phyloP scores from a whole-genome alignment of 1,140 invertebrate species.

The Drosophila mayri region DNA sequence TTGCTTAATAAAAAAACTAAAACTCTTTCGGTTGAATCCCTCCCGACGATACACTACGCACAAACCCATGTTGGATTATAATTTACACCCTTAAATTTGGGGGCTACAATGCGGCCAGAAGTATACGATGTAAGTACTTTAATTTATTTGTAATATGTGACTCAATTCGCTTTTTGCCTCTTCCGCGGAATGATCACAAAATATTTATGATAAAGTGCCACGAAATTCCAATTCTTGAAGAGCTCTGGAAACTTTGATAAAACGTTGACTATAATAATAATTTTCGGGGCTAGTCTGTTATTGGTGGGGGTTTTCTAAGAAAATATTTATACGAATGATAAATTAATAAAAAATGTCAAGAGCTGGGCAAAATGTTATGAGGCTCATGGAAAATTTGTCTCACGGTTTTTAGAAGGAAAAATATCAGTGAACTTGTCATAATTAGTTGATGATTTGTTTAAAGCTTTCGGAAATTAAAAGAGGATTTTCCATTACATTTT shows the following conservation, averaged over 20 bases:
- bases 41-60: conserved; percentile 56
- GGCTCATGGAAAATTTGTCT: conserved; percentile 6
- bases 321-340: conserved; percentile 26
- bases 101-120: conserved; percentile 84
- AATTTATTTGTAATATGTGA: conserved; percentile 4
- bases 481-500: too few species aligned
- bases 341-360: conserved; percentile 24
- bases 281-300: background rate
- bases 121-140: conserved; percentile 80
- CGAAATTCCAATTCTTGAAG: conserved; percentile 15
- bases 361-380: background rate
- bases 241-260: conserved; percentile 4
- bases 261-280: background rate
- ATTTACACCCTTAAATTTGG: conserved; percentile 84
- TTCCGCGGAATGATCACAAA: conserved; percentile 5
- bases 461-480: too few species aligned
- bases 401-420: background rate
- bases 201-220: conserved; percentile 3
- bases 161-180: conserved; percentile 1
- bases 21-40: conserved; percentile 38
- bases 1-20: conserved; percentile 1
- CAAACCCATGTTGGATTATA: conserved; percentile 84
- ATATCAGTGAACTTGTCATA: background rate
- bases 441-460: background rate
- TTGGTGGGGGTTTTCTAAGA: conserved; percentile 4